Base-by-base conservation (phyloP, 2,797 vertebrate genomes). In the Synanceia verrucosa region DNA sequence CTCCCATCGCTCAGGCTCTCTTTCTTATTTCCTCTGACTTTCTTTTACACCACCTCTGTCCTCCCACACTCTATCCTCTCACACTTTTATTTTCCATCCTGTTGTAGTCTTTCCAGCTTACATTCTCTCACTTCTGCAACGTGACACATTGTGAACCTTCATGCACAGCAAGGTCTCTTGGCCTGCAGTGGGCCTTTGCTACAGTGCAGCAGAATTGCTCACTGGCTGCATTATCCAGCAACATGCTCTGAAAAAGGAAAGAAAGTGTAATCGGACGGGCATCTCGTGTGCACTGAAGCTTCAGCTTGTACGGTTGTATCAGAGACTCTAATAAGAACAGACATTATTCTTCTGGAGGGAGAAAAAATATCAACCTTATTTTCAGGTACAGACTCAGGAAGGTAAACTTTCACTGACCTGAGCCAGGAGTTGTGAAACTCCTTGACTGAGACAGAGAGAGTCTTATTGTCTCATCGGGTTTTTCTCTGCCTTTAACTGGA, bases 251-350 rank as follows among this genome's bases (percentile, higher is more conserved):
- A 89, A 89, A 91, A 75, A 81, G 59, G 78, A 89, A 74, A 34
- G 74, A 33, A 39, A 74, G 86, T 67, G 82, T 87, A 88, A 87
- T 92, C 87, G 73, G 83, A 74, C 78, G 24, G 76, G 73, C 71
- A 78, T 84, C n/a, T 61, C 51, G 62, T 82, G 82, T 84, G 82
- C 86, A 79, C 73, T 65, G 80, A 70, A 87, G 88, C 85, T 83
- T 74, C 77, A 68, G 78, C 79, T 50, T 76, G 70, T 79, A 48
- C 41, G 51, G 12, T 68, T 55, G 78, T 86, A 83, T 85, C 82
- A 62, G 61, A 78, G 82, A 91, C 71, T 82, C 66, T 91, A 91
- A 93, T 89, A 79, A 85, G 90, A 91, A 86, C 64, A 76, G 89
- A 92, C 90, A 91, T 79, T 78, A 41, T 83, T 84, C 86, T 87